Conservation (phyloP, 1,140 invertebrate species). For the Idris sp. region DNA sequence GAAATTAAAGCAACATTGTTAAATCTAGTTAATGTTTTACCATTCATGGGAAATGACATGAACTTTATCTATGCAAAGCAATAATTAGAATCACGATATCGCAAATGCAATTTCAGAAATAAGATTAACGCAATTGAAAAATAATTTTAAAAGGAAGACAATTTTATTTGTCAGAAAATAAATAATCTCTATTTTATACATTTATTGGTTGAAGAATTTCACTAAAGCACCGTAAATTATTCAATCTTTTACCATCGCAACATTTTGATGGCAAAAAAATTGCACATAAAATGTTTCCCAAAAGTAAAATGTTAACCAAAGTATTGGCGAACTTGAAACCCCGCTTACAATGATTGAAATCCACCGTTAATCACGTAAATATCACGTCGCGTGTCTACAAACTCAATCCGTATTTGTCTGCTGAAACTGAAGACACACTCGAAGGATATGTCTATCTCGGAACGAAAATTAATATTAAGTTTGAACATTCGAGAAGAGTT, state of each 20-base stretch:
- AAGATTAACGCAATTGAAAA: no score
- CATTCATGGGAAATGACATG: slow-evolving; percentile 7
- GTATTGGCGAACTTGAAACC: no score
- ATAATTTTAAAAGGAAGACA: no score
- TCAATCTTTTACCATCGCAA: no score
- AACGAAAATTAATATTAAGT: slow-evolving; percentile 39
- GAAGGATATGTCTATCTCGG: slow-evolving; percentile 27
- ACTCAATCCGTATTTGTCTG: slow-evolving; percentile 17
- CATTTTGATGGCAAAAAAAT: no score
- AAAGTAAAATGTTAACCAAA: no score
- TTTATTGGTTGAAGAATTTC: no score
- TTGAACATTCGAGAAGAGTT: slow-evolving; percentile 5
- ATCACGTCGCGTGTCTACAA: slow-evolving; percentile 31
- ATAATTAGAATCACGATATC: not conserved
- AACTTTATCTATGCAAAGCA: not conserved
- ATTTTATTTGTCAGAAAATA: no score
- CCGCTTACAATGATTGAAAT: slow-evolving; percentile 8
- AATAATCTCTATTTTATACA: no score
- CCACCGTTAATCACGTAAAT: slow-evolving; percentile 33
- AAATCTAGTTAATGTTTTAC: slow-evolving; percentile 7
- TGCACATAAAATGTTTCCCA: no score
- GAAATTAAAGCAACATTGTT: slow-evolving; percentile 10
- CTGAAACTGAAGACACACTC: slow-evolving; percentile 15
- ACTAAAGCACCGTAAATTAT: no score
- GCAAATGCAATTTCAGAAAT: not conserved